Evolutionary conservation across 1,140 invertebrate genomes (phyloP), one percentile per base, ranked within the genome.

Genomic region (Bombus waltoni): DNA sequence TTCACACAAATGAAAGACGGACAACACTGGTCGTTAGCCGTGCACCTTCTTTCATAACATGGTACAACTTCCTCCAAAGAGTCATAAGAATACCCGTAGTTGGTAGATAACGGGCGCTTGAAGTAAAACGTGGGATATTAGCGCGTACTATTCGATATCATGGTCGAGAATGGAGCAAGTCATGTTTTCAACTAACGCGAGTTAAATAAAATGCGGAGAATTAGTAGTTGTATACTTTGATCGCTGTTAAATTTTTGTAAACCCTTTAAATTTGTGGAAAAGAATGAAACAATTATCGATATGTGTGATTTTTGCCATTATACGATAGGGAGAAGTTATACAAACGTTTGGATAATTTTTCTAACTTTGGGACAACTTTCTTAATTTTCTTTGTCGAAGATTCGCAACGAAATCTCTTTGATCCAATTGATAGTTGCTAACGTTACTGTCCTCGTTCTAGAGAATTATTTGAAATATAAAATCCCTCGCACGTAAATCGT

Each of bases 11-110:
- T 96, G 42, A 96, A 96, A 42, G 96, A 97, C 13, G 96, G 96
- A 91, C 97, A 98, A 93, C 97, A 98, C 88, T 97, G 96, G 83
- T 98, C 97, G 91, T 97, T 98, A 66, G 97, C 95, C 0, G 96
- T 96, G 90, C 97, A 98, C 71, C 94, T 95, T 86, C 95, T 96
- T 68, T 96, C 96, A 84, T 97, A 97, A 89, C 97, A 97, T 15
- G 96, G 96, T 73, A 96, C 96, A 66, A 94, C 94, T 79, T 96
- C 96, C 38, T 96, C 95, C 18, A 94, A 47, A 1, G 93, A 90
- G 22, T 89, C 93, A 87, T 94, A 92, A 79, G 92, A 89, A 83
- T 92, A 93, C 78, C 92, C 89, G 81, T 93, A 91, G 87, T 91
- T 88, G 66, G 92, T 82, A 78, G 94, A 87, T 40, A 95, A 89